Evolutionary conservation across 2,113 vertebrate species (phyloP).

Genomic region (Neopipo cinnamomea): DNA sequence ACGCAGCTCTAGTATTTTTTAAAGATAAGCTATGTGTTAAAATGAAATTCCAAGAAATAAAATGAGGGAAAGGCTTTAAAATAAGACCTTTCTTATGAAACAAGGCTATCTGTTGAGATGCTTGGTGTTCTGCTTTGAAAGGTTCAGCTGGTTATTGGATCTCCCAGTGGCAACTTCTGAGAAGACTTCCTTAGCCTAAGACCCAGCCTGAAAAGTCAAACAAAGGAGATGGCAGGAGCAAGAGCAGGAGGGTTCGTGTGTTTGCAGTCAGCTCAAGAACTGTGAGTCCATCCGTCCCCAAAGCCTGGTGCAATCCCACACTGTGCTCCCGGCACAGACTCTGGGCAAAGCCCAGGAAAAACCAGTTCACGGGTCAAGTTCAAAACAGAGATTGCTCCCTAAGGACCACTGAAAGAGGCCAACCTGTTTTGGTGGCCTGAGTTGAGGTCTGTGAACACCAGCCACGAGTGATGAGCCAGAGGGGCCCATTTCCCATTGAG

Average conservation of each 20-base stretch:
- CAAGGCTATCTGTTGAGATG: neutral
- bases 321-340: fast-evolving
- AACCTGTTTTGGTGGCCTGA: neutral
- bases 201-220: neutral
- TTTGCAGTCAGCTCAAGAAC: neutral
- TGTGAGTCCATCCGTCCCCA: neutral
- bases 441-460: neutral
- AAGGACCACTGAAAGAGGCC: neutral
- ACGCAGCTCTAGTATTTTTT: neutral
- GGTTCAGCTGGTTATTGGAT: neutral
- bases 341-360: neutral
- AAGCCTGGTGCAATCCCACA: neutral
- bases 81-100: neutral
- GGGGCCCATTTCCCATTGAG: neutral
- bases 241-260: neutral
- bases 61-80: neutral
- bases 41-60: neutral
- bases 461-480: no score
- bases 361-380: no score
- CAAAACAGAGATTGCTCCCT: neutral
- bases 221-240: neutral
- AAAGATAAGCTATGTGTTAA: neutral
- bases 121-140: neutral
- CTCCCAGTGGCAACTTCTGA: neutral
- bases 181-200: neutral